These are phyloP conservation scores for Agapostemon virescens DNA, from an alignment of 2,888 invertebrate species.

Conservation along the genomic window DNA sequence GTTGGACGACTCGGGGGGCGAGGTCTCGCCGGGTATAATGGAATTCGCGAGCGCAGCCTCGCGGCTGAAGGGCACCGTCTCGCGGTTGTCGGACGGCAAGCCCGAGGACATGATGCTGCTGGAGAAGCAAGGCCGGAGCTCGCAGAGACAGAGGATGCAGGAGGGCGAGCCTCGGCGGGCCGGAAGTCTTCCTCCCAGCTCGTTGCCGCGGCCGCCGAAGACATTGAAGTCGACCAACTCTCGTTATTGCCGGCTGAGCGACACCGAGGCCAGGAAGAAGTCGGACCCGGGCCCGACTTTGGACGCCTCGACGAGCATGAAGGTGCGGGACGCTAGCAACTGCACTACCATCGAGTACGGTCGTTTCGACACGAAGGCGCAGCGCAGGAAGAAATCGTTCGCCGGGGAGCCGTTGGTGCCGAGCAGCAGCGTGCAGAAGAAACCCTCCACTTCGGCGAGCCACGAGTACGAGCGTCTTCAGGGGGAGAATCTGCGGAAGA, in stretches of 20 bases:
- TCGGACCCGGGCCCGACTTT: constrained; percentile 76
- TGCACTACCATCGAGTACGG: constrained; percentile 76
- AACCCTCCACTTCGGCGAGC: constrained; percentile 68
- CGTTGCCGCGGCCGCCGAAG: constrained; percentile 86
- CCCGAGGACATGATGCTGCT: constrained; percentile 88
- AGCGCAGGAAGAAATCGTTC: constrained; percentile 74
- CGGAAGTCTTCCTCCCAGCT: constrained; percentile 87
- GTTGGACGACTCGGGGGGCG: constrained; percentile 76
- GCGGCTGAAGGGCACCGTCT: constrained; percentile 72
- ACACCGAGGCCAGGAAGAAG: constrained; percentile 77
- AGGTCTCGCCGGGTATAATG: constrained; percentile 77
- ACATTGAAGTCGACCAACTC: constrained; percentile 79
- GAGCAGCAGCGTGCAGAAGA: constrained; percentile 62
- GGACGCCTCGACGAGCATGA: constrained; percentile 59
- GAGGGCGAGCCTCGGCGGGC: constrained; percentile 78
- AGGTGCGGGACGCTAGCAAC: constrained; percentile 79
- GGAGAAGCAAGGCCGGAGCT: constrained; percentile 89
- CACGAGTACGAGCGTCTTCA: constrained; percentile 86
- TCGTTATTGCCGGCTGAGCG: constrained; percentile 78
- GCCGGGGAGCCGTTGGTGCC: constrained; percentile 63
- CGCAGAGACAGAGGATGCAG: constrained; percentile 87
- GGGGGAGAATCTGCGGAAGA: constrained; percentile 81
- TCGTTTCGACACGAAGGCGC: constrained; percentile 73
- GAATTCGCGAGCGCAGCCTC: constrained; percentile 76
- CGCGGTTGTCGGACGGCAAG: constrained; percentile 80